phyloP scores from a whole-genome alignment of 2,888 invertebrate genomes.

The Rhaphigaster nebulosa region DNA sequence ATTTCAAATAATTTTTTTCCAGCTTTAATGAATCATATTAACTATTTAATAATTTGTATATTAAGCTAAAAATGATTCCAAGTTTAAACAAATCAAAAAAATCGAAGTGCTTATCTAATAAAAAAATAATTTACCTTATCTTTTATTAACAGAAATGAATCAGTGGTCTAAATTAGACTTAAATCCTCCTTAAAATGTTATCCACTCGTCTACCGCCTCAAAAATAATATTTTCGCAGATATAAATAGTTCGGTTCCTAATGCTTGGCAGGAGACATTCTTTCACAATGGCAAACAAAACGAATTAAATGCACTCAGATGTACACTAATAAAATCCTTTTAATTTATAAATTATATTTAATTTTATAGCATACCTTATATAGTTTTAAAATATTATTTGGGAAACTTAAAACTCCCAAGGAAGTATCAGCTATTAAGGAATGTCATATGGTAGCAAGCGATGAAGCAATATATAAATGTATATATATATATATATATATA shows the following conservation, averaged over 20 bases:
- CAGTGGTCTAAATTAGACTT: not conserved
- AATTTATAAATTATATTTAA: not conserved
- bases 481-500: no score
- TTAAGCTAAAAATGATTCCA: no score
- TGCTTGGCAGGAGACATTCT: conserved; percentile 7
- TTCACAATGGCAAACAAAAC: not conserved
- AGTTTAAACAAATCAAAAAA: not conserved
- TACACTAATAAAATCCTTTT: not conserved
- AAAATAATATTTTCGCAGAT: not conserved
- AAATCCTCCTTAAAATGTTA: not conserved
- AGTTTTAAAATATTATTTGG: no score
- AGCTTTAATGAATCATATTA: no score
- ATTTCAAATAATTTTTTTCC: no score
- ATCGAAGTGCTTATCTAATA: not conserved
- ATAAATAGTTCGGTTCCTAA: not conserved
- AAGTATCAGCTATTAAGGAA: no score
- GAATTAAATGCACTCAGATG: not conserved
- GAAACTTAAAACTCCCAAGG: no score
- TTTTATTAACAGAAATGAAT: not conserved
- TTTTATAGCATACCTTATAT: no score
- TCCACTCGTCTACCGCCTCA: not conserved
- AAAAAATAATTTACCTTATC: not conserved
- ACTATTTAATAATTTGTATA: no score
- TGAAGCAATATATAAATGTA: no score
- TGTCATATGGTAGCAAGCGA: no score